phyloP scores from a whole-genome alignment of 2,113 vertebrate genomes.

The Grus americana region DNA sequence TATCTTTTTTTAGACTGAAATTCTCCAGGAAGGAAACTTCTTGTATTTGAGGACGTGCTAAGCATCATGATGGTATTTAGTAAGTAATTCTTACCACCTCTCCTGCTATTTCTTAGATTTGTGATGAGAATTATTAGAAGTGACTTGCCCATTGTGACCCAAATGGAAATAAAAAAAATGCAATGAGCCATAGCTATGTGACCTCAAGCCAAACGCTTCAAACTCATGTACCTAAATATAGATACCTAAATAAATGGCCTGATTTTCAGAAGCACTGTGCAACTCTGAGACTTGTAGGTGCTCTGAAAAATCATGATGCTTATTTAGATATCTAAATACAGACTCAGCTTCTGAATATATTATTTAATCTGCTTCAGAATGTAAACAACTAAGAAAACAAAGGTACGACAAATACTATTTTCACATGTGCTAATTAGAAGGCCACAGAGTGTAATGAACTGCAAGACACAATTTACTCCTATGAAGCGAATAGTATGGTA shows the following conservation, averaged over 20 bases:
- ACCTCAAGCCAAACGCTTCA: conserved; percentile 56
- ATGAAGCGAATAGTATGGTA: not conserved
- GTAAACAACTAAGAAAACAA: conserved; percentile 7
- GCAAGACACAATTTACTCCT: not conserved
- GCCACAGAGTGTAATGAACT: not conserved
- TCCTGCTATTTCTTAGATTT: not conserved
- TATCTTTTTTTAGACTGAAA: not conserved
- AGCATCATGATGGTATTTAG: not conserved
- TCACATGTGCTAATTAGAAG: not conserved
- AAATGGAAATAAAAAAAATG: conserved; percentile 59
- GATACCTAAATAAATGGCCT: conserved; percentile 66
- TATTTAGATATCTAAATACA: not conserved
- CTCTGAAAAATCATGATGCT: conserved; percentile 48
- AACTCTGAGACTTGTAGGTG: not conserved
- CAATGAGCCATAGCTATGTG: conserved; percentile 44
- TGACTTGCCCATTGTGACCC: conserved; percentile 52
- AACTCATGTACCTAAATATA: conserved; percentile 65
- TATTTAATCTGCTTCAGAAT: not conserved
- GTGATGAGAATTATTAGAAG: conserved; percentile 31
- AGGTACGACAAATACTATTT: not conserved
- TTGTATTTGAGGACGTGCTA: not conserved
- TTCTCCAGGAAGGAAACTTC: not conserved
- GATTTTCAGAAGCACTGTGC: conserved; percentile 34
- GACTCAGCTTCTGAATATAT: not conserved
- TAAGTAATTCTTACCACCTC: not conserved